Evolutionary conservation across 2,113 vertebrate species (phyloP).

Genomic region (Eptesicus fuscus): DNA sequence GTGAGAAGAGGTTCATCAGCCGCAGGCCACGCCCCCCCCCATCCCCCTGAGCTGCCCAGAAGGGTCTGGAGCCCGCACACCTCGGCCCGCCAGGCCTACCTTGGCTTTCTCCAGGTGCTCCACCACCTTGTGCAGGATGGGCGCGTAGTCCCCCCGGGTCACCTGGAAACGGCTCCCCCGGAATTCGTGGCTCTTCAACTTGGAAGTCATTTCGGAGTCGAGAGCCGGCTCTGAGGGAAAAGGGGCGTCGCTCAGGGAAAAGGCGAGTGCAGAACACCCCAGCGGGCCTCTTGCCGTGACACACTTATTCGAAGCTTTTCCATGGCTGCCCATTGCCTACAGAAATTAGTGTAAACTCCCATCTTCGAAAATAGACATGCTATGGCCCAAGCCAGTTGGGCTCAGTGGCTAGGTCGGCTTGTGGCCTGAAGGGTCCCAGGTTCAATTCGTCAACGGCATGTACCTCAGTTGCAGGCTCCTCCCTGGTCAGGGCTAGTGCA

Average conservation of each 20-base stretch:
- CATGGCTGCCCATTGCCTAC: not conserved
- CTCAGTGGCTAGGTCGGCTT: not conserved
- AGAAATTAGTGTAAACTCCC: not conserved
- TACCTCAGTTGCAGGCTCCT: too few species aligned
- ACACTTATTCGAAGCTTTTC: not conserved
- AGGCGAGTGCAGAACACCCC: not conserved
- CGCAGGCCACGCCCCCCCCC: not conserved
- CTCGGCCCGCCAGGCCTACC: constrained; percentile 68
- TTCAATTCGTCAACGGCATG: not conserved
- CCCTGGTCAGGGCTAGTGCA: too few species aligned
- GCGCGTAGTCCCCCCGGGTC: constrained; percentile 89
- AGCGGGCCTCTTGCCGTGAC: not conserved
- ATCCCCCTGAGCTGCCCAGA: not conserved
- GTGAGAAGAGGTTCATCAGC: not conserved
- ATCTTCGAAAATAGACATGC: not conserved
- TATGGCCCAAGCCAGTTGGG: not conserved
- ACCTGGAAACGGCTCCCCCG: constrained; percentile 85
- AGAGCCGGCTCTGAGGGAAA: constrained; percentile 77
- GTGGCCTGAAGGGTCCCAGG: not conserved
- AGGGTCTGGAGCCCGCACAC: not conserved
- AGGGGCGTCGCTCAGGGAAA: not conserved
- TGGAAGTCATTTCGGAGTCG: constrained; percentile 80
- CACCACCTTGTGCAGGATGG: constrained; percentile 88
- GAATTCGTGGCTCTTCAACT: constrained; percentile 85
- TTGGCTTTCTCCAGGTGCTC: constrained; percentile 87